Evolutionary conservation across 2,113 vertebrate genomes (phyloP), one percentile per base, ranked within the genome.

Genomic region (Thunnus thynnus): DNA sequence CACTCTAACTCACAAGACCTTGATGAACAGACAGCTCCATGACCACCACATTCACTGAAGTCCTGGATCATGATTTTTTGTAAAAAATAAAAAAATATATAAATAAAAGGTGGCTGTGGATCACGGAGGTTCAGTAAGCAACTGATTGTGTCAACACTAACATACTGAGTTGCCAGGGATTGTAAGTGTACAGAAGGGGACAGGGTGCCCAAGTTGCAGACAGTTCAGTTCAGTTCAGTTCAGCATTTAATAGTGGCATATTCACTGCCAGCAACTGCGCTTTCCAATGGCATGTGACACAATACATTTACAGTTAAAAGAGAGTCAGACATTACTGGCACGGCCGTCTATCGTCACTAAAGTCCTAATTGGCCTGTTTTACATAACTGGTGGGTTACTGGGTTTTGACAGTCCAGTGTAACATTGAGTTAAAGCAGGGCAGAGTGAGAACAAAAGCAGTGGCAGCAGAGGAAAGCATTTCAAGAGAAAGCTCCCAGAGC

Each of bases 401-500:
- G 69, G 73, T 64, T 86, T 76, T 73, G 74, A 56, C 67, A 32
- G 57, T 25, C 27, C 72, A 9, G 27, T 61, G 75, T 27, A 44
- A 77, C 14, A 0, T 74, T 73, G 84, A 86, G 76, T 60, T 67
- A 72, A 86, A 84, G 57, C 83, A 87, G 70, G 36, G 18, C 32
- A 75, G 72, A 67, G 27, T 54, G 60, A 68, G 44, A 74, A 72
- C 46, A 55, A 41, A 46, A 52, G 20, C 17, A 6, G 32, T 3
- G 44, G 82, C 62, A 60, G 46, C 50, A 41, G 7, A 52, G 17
- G 6, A 48, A 70, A 25, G 25, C 30, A 47, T 27, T 73, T 58
- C 1, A 41, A 52, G 9, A 78, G 55, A 47, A 82, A 18, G 36
- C 3, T 66, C 41, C 54, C 11, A 72, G 6, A 66, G 6, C 46